A percentile compares a stretch with the other conserved stretches of the same genome.
phyloP scores from a whole-genome alignment of 2,113 vertebrate genomes.

The Gadus chalcogrammus region DNA sequence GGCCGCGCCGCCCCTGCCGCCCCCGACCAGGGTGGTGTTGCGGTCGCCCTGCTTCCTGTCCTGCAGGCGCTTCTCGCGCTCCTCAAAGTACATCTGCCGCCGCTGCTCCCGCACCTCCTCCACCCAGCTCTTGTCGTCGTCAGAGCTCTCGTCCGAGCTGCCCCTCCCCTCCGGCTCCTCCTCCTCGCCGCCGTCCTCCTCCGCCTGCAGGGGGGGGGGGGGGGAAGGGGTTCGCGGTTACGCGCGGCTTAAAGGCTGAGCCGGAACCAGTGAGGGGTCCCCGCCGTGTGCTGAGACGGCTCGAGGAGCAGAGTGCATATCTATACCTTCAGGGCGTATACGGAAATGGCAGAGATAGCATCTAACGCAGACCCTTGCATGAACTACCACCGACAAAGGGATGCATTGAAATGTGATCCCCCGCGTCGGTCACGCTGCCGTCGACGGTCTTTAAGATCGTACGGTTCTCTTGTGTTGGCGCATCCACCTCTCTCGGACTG shows the following conservation, averaged over 20 bases:
- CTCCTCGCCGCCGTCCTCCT: constrained; percentile 78
- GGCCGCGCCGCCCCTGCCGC: constrained; percentile 21
- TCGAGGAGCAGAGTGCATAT: no score
- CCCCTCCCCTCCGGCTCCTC: constrained; percentile 89
- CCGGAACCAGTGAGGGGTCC: no score
- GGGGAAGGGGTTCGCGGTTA: neutral
- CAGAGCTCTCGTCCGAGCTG: constrained; percentile 95
- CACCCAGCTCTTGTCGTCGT: constrained; percentile 97
- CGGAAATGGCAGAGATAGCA: no score
- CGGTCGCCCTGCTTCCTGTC: constrained; percentile 79
- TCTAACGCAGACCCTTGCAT: no score
- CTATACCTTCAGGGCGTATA: no score
- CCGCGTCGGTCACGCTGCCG: no score
- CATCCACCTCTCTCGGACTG: no score
- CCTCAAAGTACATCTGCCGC: constrained; percentile 81
- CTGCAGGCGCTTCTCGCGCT: constrained; percentile 71
- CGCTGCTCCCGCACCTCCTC: constrained; percentile 95
- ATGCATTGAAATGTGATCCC: no score
- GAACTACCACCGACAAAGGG: no score
- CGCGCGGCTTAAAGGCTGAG: neutral
- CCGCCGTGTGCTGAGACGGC: no score
- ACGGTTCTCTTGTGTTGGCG: no score
- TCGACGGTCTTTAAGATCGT: no score
- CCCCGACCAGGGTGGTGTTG: constrained; percentile 74
- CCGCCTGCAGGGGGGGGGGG: constrained; percentile 33